phyloP scores from a whole-genome alignment of 1,140 invertebrate species.

The Forficula auricularia region DNA sequence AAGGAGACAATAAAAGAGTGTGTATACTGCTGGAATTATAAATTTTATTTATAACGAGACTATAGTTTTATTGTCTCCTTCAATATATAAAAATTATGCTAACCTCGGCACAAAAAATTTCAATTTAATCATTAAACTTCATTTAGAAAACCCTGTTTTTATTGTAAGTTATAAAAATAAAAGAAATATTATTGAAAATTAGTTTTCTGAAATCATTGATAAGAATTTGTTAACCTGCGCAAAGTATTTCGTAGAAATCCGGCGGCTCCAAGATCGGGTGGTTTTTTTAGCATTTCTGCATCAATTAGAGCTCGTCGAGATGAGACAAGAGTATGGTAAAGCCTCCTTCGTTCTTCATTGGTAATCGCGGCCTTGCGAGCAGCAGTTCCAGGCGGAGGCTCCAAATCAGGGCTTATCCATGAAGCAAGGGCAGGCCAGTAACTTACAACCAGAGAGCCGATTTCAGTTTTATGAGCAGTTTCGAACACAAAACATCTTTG shows the following conservation, averaged over 20 bases:
- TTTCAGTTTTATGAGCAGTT: conserved; percentile 72
- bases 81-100: too few species aligned
- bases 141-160: too few species aligned
- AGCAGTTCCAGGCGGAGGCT: too few species aligned
- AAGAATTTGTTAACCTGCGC: conserved; percentile 47
- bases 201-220: too few species aligned
- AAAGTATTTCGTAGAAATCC: conserved; percentile 77
- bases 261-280: conserved; percentile 50
- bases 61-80: too few species aligned
- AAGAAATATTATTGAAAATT: too few species aligned
- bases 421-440: conserved; percentile 71
- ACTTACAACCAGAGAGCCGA: conserved; percentile 78
- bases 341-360: conserved; percentile 60
- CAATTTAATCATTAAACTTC: too few species aligned
- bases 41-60: too few species aligned
- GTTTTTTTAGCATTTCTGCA: conserved; percentile 59
- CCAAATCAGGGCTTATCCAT: conserved; percentile 40
- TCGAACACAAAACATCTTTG: conserved; percentile 74
- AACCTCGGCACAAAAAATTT: too few species aligned
- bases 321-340: conserved; percentile 65
- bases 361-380: conserved; percentile 35
- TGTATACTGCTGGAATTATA: too few species aligned
- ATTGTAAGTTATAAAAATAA: too few species aligned
- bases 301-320: conserved; percentile 68
- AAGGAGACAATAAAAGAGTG: too few species aligned